Evolutionary conservation across 2,888 invertebrate genomes (phyloP).

Genomic region (Luperina nickerlii): DNA sequence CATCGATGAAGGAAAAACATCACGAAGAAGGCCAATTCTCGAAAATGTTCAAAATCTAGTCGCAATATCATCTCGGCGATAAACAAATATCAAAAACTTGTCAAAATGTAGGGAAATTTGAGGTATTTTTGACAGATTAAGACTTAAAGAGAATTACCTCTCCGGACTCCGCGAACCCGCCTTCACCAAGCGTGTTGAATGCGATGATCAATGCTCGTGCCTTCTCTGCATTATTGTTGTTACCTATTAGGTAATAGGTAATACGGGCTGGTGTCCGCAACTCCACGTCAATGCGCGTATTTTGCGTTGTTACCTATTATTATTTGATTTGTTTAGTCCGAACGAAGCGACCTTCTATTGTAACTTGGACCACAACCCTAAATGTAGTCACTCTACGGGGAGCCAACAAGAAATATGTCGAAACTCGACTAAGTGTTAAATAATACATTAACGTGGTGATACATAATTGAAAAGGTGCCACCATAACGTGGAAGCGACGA

Average conservation of each 20-base stretch:
- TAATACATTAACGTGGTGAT: constrained; percentile 87
- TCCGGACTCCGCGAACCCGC: neutral
- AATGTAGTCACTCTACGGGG: constrained; percentile 79
- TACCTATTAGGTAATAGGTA: no score
- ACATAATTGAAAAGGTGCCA: constrained; percentile 83
- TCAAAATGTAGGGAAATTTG: no score
- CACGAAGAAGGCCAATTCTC: no score
- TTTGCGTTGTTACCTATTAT: neutral
- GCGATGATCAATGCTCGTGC: neutral
- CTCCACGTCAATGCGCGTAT: no score
- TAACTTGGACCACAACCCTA: constrained; percentile 67
- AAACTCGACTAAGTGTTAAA: constrained; percentile 86
- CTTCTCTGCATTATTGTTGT: neutral
- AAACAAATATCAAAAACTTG: no score
- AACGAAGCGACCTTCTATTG: constrained; percentile 3
- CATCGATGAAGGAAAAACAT: no score
- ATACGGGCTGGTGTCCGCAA: no score
- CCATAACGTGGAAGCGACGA: constrained; percentile 69
- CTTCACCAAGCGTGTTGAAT: neutral
- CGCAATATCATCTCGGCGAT: no score
- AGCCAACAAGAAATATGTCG: constrained; percentile 83
- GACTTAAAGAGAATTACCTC: no score
- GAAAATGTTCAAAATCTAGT: no score
- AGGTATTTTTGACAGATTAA: no score
- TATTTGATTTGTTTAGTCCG: neutral